Base-by-base conservation (phyloP, 2,113 vertebrate genomes). In the Alethe diademata region DNA sequence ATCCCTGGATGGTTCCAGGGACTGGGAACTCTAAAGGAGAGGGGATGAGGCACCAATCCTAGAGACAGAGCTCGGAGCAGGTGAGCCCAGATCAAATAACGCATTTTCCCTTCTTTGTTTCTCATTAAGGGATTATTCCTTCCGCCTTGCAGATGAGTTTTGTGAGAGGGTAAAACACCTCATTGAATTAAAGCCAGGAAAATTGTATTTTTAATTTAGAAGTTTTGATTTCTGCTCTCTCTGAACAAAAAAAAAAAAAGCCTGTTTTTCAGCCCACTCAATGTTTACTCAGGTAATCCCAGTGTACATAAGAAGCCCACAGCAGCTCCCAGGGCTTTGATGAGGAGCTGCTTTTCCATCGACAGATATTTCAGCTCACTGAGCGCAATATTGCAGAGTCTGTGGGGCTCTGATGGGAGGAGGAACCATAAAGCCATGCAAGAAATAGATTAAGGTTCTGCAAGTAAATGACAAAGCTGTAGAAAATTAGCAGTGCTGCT, bases 321-420 rank as follows among this genome's bases (percentile, higher is more conserved):
- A 90, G 87, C 3, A 3, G 56, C 12, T 94, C 78, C 80, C 81
- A 40, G 16, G 19, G 84, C 43, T 57, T 92, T 90, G 90, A 82
- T 62, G 58, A 72, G 88, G 73, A 70, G 82, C 70, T 70, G 65
- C 29, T 83, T 78, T 96, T 75, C 62, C 79, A 88, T 47, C 47
- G 50, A 80, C 48, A 86, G 86, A 38, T 78, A 74, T 80, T 69
- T 90, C 90, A 95, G 90, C 88, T 96, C 90, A 76, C 73, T 89
- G 88, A 97, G 88, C 73, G 13, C 75, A 80, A 92, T 92, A 94
- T 92, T 76, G 74, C 79, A 54, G 24, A 78, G 56, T 29, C 82
- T 70, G 47, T 22, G 71, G 70, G 83, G 90, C 71, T 93, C 40
- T 88, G 91, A 51, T 81, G 74, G 86, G 48, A 78, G 57, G 36